Base-by-base conservation (phyloP, 2,797 vertebrate genomes). In the Enteromius trimaculatus region DNA sequence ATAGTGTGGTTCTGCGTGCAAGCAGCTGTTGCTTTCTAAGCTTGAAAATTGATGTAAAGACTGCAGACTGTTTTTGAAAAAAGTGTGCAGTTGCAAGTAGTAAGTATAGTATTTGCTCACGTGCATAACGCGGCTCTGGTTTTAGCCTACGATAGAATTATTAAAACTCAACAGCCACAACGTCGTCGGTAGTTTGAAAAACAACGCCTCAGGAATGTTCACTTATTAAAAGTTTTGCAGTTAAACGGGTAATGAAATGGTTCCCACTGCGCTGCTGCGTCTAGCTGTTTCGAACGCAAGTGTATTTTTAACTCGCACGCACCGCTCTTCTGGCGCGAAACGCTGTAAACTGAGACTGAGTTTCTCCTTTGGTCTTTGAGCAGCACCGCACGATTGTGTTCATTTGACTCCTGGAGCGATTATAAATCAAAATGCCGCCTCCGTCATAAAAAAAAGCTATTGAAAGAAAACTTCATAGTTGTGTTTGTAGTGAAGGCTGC, bases 21-120 rank as follows among this genome's bases (percentile, higher is more conserved):
- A 49, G 37, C 55, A 77, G 55, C 55, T 77, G 34, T 53, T 17
- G 78, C 72, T 77, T 85, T 39, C 34, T 34, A 53, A 6, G 31
- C 21, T 42, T 60, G 19, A 37, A 11, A 4, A 39, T 21, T 55
- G 21, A 11, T 60, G 34, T 26, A n/a, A n/a, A n/a, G n/a, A n/a
- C n/a, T n/a, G n/a, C n/a, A n/a, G n/a, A 11, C 0, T 68, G 37
- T 60, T 60, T 77, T 42, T 77, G 53, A 21, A n/a, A n/a, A n/a
- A n/a, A n/a, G n/a, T n/a, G n/a, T n/a, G n/a, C n/a, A n/a, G n/a
- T n/a, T n/a, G n/a, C n/a, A n/a, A n/a, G n/a, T n/a, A n/a, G n/a
- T n/a, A n/a, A n/a, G n/a, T 2, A 29, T 65, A 14, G 11, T 65
- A 16, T 31, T 13, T 49, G 1, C 11, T 37, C 3, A 11, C 29